Evolutionary conservation across 2,113 vertebrate genomes (phyloP).

Genomic region (Gavialis gangeticus): DNA sequence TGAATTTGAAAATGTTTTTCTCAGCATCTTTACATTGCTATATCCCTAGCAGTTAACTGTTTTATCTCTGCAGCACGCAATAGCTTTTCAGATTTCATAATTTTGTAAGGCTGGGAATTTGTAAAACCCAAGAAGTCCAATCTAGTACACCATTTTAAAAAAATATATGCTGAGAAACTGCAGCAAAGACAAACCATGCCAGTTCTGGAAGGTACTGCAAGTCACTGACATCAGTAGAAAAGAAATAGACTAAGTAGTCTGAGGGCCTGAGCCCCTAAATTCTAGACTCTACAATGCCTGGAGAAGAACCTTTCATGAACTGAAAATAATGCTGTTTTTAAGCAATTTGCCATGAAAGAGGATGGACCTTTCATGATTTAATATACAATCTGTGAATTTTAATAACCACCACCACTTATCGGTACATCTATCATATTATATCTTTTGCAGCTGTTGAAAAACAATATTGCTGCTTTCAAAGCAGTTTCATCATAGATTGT

Average conservation of each 20-base stretch:
- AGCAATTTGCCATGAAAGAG: slow-evolving; percentile 42
- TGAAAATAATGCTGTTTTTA: slow-evolving; percentile 16
- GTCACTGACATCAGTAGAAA: not conserved
- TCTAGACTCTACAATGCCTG: not conserved
- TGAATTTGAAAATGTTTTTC: not conserved
- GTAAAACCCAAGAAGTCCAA: not conserved
- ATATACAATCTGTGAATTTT: slow-evolving; percentile 77
- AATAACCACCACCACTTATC: slow-evolving; percentile 70
- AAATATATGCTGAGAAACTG: fast-evolving
- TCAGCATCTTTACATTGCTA: not conserved
- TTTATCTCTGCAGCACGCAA: no score
- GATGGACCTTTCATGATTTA: slow-evolving; percentile 59
- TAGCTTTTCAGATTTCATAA: not conserved
- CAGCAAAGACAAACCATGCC: fast-evolving
- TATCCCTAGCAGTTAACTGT: not conserved
- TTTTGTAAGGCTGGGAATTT: not conserved
- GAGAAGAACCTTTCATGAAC: not conserved
- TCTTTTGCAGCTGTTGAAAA: slow-evolving; percentile 80
- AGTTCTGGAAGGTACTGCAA: fast-evolving
- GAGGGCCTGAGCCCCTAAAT: not conserved
- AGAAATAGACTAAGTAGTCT: not conserved
- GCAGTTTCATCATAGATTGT: slow-evolving; percentile 77
- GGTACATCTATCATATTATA: slow-evolving; percentile 66
- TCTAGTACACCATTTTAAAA: not conserved
- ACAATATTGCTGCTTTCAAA: slow-evolving; percentile 76